phyloP scores from a whole-genome alignment of 2,888 invertebrate genomes.

The Petrophora chlorosata region DNA sequence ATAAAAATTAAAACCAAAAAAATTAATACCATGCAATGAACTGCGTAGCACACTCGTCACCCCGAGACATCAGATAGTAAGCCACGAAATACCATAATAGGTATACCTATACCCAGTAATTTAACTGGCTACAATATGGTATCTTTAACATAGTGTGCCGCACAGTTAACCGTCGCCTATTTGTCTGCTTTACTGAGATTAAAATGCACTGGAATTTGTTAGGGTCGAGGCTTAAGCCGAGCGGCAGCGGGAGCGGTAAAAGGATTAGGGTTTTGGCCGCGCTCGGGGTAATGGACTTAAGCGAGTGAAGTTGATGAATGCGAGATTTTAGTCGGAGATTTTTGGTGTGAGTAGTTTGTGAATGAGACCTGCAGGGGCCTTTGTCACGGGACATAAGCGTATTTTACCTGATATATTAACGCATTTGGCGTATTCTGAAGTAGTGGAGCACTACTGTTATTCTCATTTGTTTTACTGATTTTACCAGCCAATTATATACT shows the following conservation, averaged over 20 bases:
- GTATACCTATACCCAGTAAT: no score
- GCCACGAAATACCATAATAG: no score
- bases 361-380: neutral
- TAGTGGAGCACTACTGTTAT: no score
- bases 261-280: slow-evolving; percentile 21
- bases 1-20: no score
- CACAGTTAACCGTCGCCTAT: slow-evolving; percentile 44
- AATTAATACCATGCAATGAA: no score
- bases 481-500: no score
- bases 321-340: slow-evolving; percentile 1
- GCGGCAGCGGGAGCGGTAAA: slow-evolving; percentile 16
- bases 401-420: no score
- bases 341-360: neutral
- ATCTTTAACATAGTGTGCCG: slow-evolving; percentile 16
- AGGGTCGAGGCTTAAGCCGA: slow-evolving; percentile 23
- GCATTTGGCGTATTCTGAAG: no score
- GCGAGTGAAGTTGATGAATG: slow-evolving; percentile 19
- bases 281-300: slow-evolving; percentile 14
- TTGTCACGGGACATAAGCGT: no score
- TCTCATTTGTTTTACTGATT: no score
- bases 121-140: neutral
- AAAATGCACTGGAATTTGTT: slow-evolving; percentile 44
- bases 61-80: no score
- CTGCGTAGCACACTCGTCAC: no score
- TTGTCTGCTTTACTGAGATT: slow-evolving; percentile 54